A percentile compares a stretch with the other conserved stretches of the same genome.
Evolutionary conservation across 2,888 invertebrate species (phyloP).

Genomic region (Cephus pygmeus): DNA sequence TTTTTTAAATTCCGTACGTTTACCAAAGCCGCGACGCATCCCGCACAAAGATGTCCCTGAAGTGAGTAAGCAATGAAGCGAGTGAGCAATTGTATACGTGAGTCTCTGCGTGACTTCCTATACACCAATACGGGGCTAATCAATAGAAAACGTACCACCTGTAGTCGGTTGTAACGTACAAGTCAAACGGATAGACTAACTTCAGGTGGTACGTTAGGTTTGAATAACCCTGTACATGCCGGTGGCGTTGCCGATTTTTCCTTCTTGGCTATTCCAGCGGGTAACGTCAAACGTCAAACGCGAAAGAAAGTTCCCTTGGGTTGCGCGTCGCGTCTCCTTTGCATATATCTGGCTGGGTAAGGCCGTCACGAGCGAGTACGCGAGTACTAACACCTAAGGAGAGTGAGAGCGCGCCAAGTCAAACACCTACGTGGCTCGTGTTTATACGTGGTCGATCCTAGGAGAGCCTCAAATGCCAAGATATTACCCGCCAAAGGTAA

Average conservation of each 20-base stretch:
- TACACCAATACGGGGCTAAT: background rate
- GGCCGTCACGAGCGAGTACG: background rate
- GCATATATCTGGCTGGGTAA: background rate
- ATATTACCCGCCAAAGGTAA: slow-evolving; percentile 28
- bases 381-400: background rate
- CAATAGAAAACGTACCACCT: too few species aligned
- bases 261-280: background rate
- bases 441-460: background rate
- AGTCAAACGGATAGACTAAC: too few species aligned
- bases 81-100: background rate
- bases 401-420: background rate
- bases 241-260: background rate
- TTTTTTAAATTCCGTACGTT: background rate
- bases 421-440: background rate
- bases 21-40: background rate
- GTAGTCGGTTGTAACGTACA: too few species aligned
- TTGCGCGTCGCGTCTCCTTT: background rate
- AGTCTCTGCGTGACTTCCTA: background rate
- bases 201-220: too few species aligned
- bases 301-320: background rate
- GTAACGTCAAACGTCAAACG: background rate
- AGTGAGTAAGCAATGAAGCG: background rate
- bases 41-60: background rate
- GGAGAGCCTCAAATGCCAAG: slow-evolving; percentile 21
- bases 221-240: background rate